These are phyloP conservation scores for Neoarius graeffei DNA, from an alignment of 2,113 vertebrate genomes.

Conservation along the genomic window DNA sequence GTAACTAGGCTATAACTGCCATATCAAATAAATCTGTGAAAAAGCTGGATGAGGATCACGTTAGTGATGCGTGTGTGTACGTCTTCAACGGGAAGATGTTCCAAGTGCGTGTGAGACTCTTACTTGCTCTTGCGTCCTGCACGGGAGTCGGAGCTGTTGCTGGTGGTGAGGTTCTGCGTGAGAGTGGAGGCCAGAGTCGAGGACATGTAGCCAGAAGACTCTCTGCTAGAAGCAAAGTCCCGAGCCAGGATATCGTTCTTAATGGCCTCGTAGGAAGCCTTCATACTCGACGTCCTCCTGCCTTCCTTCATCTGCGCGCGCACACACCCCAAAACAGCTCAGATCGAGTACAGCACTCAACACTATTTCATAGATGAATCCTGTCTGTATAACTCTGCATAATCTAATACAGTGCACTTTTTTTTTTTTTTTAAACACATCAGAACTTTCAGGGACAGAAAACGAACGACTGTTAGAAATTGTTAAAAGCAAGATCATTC, in stretches of 20 bases:
- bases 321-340: background rate
- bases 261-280: constrained; percentile 98
- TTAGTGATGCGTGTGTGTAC: background rate
- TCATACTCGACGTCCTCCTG: constrained; percentile 92
- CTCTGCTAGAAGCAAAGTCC: constrained; percentile 89
- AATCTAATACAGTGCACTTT: background rate
- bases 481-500: background rate
- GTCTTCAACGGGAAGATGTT: background rate
- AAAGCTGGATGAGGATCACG: background rate
- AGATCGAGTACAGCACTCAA: background rate
- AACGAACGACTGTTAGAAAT: background rate
- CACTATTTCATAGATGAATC: background rate
- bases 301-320: constrained; percentile 94
- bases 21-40: background rate
- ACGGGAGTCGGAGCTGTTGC: constrained; percentile 83
- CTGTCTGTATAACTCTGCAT: background rate
- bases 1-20: background rate
- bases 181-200: constrained; percentile 94
- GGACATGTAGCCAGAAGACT: constrained; percentile 80
- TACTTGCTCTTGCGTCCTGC: constrained; percentile 95
- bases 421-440: background rate
- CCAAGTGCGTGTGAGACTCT: constrained; percentile 45
- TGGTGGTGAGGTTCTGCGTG: constrained; percentile 87
- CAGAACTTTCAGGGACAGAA: background rate
- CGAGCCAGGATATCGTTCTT: constrained; percentile 96